These are phyloP conservation scores for Drosophila phalerata DNA, from an alignment of 2,888 invertebrate genomes.

Conservation along the genomic window DNA sequence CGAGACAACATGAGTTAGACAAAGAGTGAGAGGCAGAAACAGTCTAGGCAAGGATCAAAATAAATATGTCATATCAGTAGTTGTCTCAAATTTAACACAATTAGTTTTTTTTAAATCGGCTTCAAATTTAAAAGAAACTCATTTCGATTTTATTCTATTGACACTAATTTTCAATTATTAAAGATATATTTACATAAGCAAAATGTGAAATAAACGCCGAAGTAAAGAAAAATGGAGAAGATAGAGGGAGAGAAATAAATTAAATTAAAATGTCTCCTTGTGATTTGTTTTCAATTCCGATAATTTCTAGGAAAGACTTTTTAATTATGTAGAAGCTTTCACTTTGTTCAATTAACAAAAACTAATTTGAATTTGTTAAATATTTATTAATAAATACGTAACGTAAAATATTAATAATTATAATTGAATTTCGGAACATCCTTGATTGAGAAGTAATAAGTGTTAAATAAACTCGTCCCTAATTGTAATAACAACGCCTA, in stretches of 20 bases:
- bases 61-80: slow-evolving; percentile 26
- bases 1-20: background rate
- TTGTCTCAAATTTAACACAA: background rate
- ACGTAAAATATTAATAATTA: background rate
- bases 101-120: background rate
- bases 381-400: too few species aligned
- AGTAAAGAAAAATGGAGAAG: too few species aligned
- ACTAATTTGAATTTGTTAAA: too few species aligned
- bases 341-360: too few species aligned
- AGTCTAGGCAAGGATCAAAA: background rate
- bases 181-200: background rate
- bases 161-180: background rate
- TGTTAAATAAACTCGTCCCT: slow-evolving; percentile 31
- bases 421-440: background rate
- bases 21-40: background rate
- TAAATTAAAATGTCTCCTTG: too few species aligned
- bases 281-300: too few species aligned
- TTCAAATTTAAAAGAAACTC: background rate
- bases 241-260: too few species aligned
- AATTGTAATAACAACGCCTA: slow-evolving; percentile 29
- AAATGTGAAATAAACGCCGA: too few species aligned
- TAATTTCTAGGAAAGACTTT: too few species aligned
- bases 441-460: slow-evolving; percentile 2
- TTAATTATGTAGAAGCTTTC: too few species aligned
- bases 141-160: background rate